Percentiles rank a stretch among this genome's conserved stretches.
phyloP scores from a whole-genome alignment of 2,888 invertebrate genomes.

The Zeuzera pyrina region DNA sequence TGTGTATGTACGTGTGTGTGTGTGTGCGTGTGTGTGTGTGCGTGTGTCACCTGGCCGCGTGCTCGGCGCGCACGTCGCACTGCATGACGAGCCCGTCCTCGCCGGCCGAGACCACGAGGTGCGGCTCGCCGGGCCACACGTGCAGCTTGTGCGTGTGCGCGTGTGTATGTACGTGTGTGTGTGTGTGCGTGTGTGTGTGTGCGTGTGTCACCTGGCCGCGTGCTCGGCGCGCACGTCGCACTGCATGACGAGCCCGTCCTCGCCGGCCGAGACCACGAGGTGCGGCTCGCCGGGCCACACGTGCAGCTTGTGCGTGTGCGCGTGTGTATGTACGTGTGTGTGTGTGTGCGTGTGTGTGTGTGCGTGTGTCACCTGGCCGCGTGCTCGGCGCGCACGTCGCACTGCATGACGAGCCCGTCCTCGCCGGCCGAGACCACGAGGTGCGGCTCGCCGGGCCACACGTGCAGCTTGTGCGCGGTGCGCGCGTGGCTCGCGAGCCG shows the following conservation, averaged over 20 bases:
- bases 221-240: conserved; percentile 85
- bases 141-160: conserved; percentile 91
- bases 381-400: conserved; percentile 84
- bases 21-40: neutral
- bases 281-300: conserved; percentile 83
- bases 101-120: conserved; percentile 86
- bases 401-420: conserved; percentile 85
- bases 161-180: too few relatives aligned
- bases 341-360: neutral
- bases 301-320: conserved; percentile 88
- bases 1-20: neutral
- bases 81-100: conserved; percentile 89
- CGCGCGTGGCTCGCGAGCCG: conserved; percentile 80
- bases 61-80: conserved; percentile 85
- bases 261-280: conserved; percentile 87
- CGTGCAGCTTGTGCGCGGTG: conserved; percentile 89
- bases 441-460: conserved; percentile 83
- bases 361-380: conserved; percentile 37
- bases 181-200: too few relatives aligned
- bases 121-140: conserved; percentile 81
- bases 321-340: conserved; percentile 53
- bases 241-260: conserved; percentile 87
- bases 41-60: conserved; percentile 46
- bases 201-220: too few relatives aligned
- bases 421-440: conserved; percentile 89